Base-by-base conservation (phyloP, 1,140 invertebrate genomes). In the Drosophila azteca region DNA sequence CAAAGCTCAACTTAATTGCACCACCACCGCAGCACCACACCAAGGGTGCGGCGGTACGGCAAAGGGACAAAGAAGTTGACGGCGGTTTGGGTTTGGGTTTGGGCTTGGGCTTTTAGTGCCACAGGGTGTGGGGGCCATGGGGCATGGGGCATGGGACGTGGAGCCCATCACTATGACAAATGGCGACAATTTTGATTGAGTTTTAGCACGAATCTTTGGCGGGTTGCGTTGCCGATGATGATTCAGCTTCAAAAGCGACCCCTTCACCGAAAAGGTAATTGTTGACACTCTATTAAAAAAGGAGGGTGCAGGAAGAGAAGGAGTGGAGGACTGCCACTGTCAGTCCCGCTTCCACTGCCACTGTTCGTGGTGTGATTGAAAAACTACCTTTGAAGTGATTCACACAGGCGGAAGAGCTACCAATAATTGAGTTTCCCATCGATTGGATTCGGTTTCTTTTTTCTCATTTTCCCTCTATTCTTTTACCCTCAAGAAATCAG, bases 111-210 rank as follows among this genome's bases (percentile, higher is more conserved):
- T 31, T 31, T 29, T 29, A 11, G 35, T 9, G 11, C 3, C 9
- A 39, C 1, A 39, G 13, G 35, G 35, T 39, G 35, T 13, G 35
- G 17, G 17, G 35, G 13, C 11, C 35, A 1, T 39, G 24, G 35
- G 13, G 35, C 35, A 1, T 39, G 24, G 53, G 48, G 48, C 20
- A 29, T 24, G 45, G 31, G 13, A 20, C 35, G 13, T 20, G 52
- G 46, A 57, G 29, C 17, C 22, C 57, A 49, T 17, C 41, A 17
- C 79, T 60, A 68, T 84, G 80, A 84, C 78, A 71, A 82, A 85
- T 57, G 65, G 55, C 78, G 82, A 85, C 82, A 85, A 69, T 87
- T 85, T 85, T 85, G 82, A 85, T 85, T 85, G 82, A 85, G 82
- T 85, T 87, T 85, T 72, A 50, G 66, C 82, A 87, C 78, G 82